phyloP scores from a whole-genome alignment of 1,140 invertebrate genomes.

The Hycleus phaleratus region DNA sequence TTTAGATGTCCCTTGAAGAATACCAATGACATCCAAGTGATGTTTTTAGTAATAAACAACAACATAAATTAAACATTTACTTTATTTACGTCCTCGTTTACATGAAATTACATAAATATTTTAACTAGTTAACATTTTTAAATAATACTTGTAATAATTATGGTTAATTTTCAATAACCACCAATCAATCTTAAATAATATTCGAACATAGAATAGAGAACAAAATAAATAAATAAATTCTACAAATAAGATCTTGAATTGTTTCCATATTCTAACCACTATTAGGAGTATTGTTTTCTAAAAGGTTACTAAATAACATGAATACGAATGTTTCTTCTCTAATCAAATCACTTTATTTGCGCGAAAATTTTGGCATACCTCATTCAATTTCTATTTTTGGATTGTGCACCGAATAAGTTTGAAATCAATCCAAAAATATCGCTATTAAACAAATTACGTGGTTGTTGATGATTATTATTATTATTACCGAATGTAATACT shows the following conservation, averaged over 20 bases:
- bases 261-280: neutral
- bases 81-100: neutral
- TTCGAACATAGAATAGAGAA: no score
- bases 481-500: conserved; percentile 20
- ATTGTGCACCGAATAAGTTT: conserved; percentile 30
- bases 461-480: conserved; percentile 11
- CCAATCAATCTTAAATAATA: neutral
- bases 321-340: no score
- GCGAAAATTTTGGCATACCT: neutral
- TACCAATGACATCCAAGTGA: no score
- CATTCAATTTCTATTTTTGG: conserved; percentile 8
- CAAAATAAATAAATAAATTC: conserved; percentile 5
- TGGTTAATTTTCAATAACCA: neutral
- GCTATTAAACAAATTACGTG: conserved; percentile 8
- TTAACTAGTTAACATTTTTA: conserved; percentile 1
- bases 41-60: neutral
- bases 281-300: neutral
- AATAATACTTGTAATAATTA: neutral
- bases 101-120: conserved; percentile 1
- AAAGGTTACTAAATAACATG: neutral
- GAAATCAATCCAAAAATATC: conserved; percentile 24
- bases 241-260: neutral
- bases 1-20: no score
- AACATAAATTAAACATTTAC: conserved; percentile 1
- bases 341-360: no score